phyloP scores from a whole-genome alignment of 2,113 vertebrate species.

The Anoura caudifer region DNA sequence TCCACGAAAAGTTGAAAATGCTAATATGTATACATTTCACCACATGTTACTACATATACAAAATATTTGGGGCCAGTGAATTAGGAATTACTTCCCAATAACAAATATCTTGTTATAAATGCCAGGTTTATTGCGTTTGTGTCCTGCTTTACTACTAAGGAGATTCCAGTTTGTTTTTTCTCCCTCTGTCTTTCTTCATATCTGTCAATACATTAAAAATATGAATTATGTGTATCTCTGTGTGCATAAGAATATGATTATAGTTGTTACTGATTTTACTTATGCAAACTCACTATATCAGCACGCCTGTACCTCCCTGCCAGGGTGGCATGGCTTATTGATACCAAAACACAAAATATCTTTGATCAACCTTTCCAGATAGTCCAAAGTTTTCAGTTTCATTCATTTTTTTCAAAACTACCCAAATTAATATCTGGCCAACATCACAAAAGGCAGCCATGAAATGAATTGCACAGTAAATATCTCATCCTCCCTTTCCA shows the following conservation, averaged over 20 bases:
- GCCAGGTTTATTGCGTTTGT: background rate
- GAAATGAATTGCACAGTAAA: background rate
- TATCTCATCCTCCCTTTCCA: background rate
- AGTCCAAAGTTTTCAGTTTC: background rate
- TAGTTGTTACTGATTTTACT: background rate
- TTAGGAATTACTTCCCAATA: background rate
- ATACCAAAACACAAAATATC: background rate
- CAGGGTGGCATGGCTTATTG: background rate
- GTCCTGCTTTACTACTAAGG: background rate
- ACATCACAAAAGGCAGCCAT: background rate
- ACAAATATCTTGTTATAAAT: background rate
- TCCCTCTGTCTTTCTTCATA: background rate
- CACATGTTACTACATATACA: background rate
- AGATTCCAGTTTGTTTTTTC: background rate
- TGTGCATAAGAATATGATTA: background rate
- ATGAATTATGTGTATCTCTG: background rate
- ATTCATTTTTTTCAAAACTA: background rate
- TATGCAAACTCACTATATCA: background rate
- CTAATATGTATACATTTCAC: background rate
- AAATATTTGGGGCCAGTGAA: background rate
- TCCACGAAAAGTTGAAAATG: background rate
- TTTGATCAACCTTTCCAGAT: background rate
- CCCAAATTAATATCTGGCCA: background rate
- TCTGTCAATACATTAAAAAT: background rate
- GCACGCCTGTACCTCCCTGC: background rate